phyloP scores from a whole-genome alignment of 1,140 invertebrate species.

The Triops longicaudatus region DNA sequence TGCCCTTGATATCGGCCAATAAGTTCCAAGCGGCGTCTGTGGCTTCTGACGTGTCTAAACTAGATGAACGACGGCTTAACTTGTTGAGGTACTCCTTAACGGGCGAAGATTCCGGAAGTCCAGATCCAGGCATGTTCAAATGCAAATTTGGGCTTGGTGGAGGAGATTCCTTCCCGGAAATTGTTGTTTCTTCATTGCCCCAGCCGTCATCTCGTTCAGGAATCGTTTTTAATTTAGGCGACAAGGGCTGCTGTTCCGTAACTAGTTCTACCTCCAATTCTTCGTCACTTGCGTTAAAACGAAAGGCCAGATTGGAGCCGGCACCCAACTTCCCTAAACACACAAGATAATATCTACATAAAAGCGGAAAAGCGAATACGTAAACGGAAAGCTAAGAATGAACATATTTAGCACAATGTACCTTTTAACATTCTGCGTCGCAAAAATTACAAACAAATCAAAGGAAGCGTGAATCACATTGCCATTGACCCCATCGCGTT shows the following conservation, averaged over 20 bases:
- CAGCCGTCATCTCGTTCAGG: background rate
- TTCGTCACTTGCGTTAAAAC: background rate
- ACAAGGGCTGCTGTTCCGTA: background rate
- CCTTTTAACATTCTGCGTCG: background rate
- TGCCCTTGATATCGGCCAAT: slow-evolving; percentile 10
- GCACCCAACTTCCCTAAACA: background rate
- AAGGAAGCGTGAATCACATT: background rate
- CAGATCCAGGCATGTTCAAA: background rate
- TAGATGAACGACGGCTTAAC: background rate
- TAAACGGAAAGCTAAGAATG: background rate
- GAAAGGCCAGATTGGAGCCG: background rate
- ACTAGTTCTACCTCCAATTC: background rate
- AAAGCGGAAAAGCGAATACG: background rate
- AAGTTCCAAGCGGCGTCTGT: slow-evolving; percentile 12
- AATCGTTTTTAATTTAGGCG: background rate
- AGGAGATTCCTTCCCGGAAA: background rate
- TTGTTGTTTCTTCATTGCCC: background rate
- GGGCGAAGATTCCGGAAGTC: background rate
- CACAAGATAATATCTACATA: background rate
- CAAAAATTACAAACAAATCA: background rate
- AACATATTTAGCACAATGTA: background rate
- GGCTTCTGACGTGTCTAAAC: background rate
- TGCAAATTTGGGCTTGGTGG: background rate
- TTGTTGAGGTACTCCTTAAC: background rate
- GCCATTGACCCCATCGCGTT: slow-evolving; percentile 1